phyloP scores from a whole-genome alignment of 1,140 invertebrate genomes.

The Pseudomyrmex cubaensis region DNA sequence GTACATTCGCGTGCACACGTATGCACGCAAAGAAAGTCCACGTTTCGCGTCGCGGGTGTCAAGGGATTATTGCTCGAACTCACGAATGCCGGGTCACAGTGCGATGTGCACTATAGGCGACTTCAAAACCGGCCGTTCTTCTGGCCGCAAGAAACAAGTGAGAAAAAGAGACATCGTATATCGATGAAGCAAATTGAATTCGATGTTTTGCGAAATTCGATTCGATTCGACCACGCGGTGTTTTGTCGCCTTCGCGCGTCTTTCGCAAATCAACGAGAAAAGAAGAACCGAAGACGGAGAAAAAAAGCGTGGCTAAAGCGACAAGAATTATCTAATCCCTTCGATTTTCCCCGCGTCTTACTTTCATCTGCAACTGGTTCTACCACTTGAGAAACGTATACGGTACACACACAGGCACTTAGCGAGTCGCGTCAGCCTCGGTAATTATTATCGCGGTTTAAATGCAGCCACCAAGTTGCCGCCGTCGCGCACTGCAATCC shows the following conservation, averaged over 20 bases:
- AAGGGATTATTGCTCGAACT: constrained; percentile 70
- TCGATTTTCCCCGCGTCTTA: constrained; percentile 62
- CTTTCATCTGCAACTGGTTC: constrained; percentile 68
- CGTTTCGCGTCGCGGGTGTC: constrained; percentile 63
- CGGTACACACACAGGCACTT: constrained; percentile 14
- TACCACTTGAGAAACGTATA: constrained; percentile 34
- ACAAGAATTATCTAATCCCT: constrained; percentile 65
- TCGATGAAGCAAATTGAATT: not conserved
- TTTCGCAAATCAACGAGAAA: not conserved
- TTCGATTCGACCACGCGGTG: not conserved
- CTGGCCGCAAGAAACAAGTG: too few species aligned
- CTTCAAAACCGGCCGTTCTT: constrained; percentile 52
- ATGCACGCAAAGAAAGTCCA: constrained; percentile 25
- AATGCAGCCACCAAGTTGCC: constrained; percentile 1
- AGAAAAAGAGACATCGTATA: not conserved
- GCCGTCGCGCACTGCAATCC: not conserved
- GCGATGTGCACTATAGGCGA: constrained; percentile 64
- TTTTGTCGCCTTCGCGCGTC: not conserved
- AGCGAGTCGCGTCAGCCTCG: constrained; percentile 45
- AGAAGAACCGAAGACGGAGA: not conserved
- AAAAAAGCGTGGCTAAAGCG: constrained; percentile 22
- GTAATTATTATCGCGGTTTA: constrained; percentile 63
- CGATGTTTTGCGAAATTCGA: not conserved
- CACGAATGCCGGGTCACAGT: constrained; percentile 67
- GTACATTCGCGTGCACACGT: constrained; percentile 26